A percentile compares a stretch with the other conserved stretches of the same genome.
phyloP scores from a whole-genome alignment of 2,888 invertebrate genomes.

The Drosophila diplacantha region DNA sequence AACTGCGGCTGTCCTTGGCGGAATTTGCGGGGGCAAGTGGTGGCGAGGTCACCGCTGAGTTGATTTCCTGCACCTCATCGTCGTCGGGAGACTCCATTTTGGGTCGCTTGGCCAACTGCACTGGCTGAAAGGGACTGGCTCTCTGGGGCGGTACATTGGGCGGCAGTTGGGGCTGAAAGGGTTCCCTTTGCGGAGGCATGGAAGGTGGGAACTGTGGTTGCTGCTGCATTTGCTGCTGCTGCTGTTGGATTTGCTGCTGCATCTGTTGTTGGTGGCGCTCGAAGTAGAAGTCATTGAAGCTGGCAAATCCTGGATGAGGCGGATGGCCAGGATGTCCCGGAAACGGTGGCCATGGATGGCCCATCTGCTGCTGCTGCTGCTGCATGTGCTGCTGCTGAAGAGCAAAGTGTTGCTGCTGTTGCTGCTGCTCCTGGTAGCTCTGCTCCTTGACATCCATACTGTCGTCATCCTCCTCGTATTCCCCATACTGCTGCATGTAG shows the following conservation, averaged over 20 bases:
- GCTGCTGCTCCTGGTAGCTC: constrained; percentile 66
- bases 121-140: constrained; percentile 59
- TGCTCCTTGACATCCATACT: constrained; percentile 60
- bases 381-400: constrained; percentile 59
- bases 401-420: constrained; percentile 64
- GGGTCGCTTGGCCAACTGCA: constrained; percentile 60
- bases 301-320: constrained; percentile 51
- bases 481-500: constrained; percentile 75
- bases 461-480: constrained; percentile 75
- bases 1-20: constrained; percentile 33
- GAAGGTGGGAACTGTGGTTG: constrained; percentile 52
- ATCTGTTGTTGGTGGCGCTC: constrained; percentile 65
- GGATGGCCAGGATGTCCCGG: constrained; percentile 49
- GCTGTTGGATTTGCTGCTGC: constrained; percentile 60
- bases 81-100: constrained; percentile 58
- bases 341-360: constrained; percentile 54
- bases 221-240: constrained; percentile 40
- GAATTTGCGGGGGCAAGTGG: constrained; percentile 43
- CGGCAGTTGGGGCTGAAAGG: constrained; percentile 61
- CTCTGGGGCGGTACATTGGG: constrained; percentile 52
- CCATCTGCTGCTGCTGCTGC: constrained; percentile 36
- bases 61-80: constrained; percentile 60
- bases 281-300: constrained; percentile 63
- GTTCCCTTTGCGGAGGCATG: constrained; percentile 47
- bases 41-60: constrained; percentile 34